These are phyloP conservation scores for Diadema setosum DNA, from an alignment of 35 echinoderm and acorn worm species.

Conservation along the genomic window DNA sequence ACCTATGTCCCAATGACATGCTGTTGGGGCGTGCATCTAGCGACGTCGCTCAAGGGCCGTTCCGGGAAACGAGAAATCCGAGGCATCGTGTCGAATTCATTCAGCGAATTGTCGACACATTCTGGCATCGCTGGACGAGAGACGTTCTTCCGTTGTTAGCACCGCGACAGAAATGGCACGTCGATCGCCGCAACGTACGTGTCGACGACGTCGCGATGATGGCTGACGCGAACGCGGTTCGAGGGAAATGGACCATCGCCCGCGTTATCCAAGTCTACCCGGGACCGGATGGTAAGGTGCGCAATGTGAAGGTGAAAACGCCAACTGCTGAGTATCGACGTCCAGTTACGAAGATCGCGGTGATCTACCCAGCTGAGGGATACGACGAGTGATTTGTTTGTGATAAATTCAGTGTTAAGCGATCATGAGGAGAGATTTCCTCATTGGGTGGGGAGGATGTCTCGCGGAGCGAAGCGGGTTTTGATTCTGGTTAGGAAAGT, in stretches of 20 bases:
- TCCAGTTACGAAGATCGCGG: slow-evolving; percentile 48
- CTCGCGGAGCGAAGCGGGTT: no score
- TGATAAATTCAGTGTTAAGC: no score
- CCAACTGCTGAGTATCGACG: slow-evolving; percentile 1
- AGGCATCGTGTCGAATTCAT: slow-evolving; percentile 60
- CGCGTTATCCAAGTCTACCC: slow-evolving; percentile 51
- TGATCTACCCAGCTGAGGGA: slow-evolving; percentile 69
- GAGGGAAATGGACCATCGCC: slow-evolving; percentile 42
- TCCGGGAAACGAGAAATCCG: no score
- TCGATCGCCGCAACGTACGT: slow-evolving; percentile 26
- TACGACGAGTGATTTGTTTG: no score
- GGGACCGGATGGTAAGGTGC: slow-evolving; percentile 37
- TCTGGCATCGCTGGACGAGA: no score
- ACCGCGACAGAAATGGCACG: slow-evolving; percentile 41
- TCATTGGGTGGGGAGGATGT: no score
- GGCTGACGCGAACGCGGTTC: slow-evolving; percentile 18
- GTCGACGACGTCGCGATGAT: slow-evolving; percentile 53
- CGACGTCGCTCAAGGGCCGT: slow-evolving; percentile 14
- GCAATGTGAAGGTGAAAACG: slow-evolving; percentile 67
- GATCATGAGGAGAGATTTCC: no score
- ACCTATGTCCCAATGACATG: slow-evolving; percentile 10
- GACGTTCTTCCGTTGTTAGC: no score
- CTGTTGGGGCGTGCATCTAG: slow-evolving; percentile 14
- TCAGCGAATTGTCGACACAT: no score
- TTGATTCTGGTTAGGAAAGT: no score